Evolutionary conservation across 2,888 invertebrate species (phyloP).

Genomic region (Spisula subtruncata): DNA sequence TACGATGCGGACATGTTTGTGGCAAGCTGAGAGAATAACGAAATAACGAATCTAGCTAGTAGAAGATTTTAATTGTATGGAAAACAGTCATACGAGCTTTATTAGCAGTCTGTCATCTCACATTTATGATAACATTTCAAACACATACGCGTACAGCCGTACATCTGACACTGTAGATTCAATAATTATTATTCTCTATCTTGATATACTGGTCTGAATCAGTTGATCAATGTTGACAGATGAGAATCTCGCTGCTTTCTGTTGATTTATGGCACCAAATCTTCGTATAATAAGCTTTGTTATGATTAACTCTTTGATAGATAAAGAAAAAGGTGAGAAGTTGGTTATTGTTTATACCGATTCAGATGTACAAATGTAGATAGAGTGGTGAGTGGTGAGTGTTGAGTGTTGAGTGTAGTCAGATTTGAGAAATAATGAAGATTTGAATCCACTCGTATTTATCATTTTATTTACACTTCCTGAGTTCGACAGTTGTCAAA

Average conservation of each 20-base stretch:
- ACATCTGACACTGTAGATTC: background rate
- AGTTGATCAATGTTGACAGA: background rate
- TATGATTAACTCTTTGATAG: no score
- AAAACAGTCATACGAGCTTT: background rate
- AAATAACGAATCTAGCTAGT: background rate
- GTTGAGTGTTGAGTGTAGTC: background rate
- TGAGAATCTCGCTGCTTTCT: background rate
- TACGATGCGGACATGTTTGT: background rate
- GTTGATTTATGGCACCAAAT: background rate
- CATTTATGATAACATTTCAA: background rate
- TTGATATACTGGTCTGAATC: background rate
- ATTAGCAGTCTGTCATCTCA: slow-evolving; percentile 6
- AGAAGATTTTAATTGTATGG: background rate
- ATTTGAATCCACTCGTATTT: no score
- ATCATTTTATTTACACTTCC: no score
- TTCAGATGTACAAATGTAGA: slow-evolving; percentile 3
- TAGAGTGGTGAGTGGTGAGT: no score
- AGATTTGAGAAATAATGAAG: background rate
- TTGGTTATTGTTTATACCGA: background rate
- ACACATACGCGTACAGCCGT: background rate
- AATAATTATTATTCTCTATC: background rate
- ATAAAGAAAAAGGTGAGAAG: background rate
- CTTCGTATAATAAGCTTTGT: background rate
- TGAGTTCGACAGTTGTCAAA: no score
- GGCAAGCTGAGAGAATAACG: background rate